These are phyloP conservation scores for Tetraneura akinire DNA, from an alignment of 1,140 invertebrate genomes.

Conservation along the genomic window DNA sequence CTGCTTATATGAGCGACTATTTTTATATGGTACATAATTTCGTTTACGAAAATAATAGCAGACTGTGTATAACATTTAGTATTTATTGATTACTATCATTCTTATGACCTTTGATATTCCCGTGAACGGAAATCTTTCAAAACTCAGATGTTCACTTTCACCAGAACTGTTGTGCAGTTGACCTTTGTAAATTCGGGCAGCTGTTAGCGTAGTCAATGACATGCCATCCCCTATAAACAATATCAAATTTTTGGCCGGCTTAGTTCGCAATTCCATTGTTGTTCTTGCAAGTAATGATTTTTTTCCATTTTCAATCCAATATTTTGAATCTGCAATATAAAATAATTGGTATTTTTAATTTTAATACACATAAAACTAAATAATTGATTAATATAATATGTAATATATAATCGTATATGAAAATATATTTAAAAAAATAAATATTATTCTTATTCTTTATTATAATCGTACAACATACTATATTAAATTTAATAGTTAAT, in stretches of 20 bases:
- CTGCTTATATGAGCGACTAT: no score
- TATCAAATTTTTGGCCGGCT: conserved; percentile 70
- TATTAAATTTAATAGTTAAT: no score
- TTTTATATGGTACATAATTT: no score
- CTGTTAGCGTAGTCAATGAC: conserved; percentile 71
- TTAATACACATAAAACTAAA: no score
- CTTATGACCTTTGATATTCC: conserved; percentile 71
- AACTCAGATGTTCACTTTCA: conserved; percentile 70
- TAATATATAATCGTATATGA: no score
- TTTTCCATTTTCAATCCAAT: conserved; percentile 53
- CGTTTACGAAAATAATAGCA: no score
- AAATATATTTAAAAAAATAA: no score
- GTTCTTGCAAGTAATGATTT: conserved; percentile 46
- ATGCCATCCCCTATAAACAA: conserved; percentile 78
- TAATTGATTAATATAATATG: no score
- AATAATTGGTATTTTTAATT: no score
- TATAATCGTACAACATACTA: no score
- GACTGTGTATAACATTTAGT: background rate
- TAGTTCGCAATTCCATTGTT: conserved; percentile 47
- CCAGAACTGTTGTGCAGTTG: conserved; percentile 63
- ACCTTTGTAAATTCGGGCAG: conserved; percentile 69
- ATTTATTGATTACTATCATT: background rate
- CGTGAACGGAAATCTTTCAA: conserved; percentile 75
- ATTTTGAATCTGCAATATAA: conserved; percentile 45
- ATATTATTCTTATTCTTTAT: no score